Base-by-base conservation (phyloP, 30 jellyfish, hydroid and myxozoan genomes). In the Clytia hemisphaerica region DNA sequence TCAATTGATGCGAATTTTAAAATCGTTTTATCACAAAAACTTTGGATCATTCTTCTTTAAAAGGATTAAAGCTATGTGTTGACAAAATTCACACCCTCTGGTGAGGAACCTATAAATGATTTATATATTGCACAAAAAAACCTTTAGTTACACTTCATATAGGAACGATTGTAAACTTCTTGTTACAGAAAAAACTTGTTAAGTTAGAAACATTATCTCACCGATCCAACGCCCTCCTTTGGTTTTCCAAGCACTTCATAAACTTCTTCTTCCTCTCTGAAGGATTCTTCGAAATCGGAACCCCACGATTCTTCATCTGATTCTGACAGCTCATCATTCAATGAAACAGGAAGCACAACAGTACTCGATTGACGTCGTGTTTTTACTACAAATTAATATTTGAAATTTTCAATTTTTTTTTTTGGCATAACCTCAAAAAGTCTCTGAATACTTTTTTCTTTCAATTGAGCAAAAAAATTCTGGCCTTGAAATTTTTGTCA, bases 241-340 rank as follows among this genome's bases (percentile, higher is more conserved):
- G 94, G 77, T 37, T 83, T 81, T 0, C 95, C 95, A 58, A 83
- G 48, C 26, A 83, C 84, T 62, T 83, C 95, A 50, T 83, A 83
- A 0, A 83, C 60, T 25, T 57, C 66, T 14, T 80, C 93, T 15
- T 36, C 82, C 51, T 26, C 48, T 7, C 32, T 30, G 10, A 31
- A 34, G 24, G 72, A 31, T 9, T 82, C 88, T 35, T 75, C 92
- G 27, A 83, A 83, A 21, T 83, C 95, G 2, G 95, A 83, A 6
- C 91, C 95, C 91, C 91, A 74, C 22, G 83, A 65, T 16, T 82
- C 94, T 45, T 77, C 37, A 2, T 67, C 94, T 9, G 80, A 67
- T 6, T 79, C 80, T 7, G 51, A 71, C 26, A 75, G 64, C 6
- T 72, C 94, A 28, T 82, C 94, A 1, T 63, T 75, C 1, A 76